Base-by-base conservation (phyloP, 2,797 vertebrate species). In the Choloepus didactylus region DNA sequence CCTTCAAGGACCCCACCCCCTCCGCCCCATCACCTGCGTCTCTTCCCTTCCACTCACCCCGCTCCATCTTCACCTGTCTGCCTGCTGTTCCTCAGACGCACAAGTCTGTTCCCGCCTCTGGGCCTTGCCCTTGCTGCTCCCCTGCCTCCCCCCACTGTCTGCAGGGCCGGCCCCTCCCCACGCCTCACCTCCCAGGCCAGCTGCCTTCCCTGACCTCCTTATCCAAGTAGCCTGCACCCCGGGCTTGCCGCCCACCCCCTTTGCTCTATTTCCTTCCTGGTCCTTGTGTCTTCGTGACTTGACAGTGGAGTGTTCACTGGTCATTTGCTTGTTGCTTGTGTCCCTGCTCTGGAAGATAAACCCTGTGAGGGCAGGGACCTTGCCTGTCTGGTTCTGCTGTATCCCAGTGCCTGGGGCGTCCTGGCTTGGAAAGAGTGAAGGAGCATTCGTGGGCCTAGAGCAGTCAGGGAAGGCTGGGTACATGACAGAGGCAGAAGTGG, bases 211-310 rank as follows among this genome's bases (percentile, higher is more conserved):
- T 1, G 15, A 41, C 14, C 64, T 62, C 75, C 64, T 70, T 29
- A 27, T n/a, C 44, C 1, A 21, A 81, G 10, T 10, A 54, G 75
- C 27, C 27, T 2, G 44, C 54, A 56, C 29, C 21, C 35, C 0
- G 3, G 9, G 6, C 9, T n/a, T n/a, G 0, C 9, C 12, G 41
- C 6, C 9, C 56, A 19, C 27, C 21, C 41, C n/a, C 0, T 4
- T 27, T 9, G 75, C 60, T 76, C 18, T 41, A 6, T 51, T 64
- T 64, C 44, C 35, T 51, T 51, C 56, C 80, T 9, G 59, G 27
- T 11, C 59, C n/a, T 46, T 1, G 0, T 35, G 38, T 59, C 38
- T 92, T 46, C 38, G 15, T 6, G 64, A 25, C 10, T 1, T 51
- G 4, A 38, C 59, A 11, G 16, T 6, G 25, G 62, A 21, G 46